Percentiles rank a stretch among this genome's conserved stretches.
Conservation (phyloP, 2,888 invertebrate genomes). For the Epinotia ramella region DNA sequence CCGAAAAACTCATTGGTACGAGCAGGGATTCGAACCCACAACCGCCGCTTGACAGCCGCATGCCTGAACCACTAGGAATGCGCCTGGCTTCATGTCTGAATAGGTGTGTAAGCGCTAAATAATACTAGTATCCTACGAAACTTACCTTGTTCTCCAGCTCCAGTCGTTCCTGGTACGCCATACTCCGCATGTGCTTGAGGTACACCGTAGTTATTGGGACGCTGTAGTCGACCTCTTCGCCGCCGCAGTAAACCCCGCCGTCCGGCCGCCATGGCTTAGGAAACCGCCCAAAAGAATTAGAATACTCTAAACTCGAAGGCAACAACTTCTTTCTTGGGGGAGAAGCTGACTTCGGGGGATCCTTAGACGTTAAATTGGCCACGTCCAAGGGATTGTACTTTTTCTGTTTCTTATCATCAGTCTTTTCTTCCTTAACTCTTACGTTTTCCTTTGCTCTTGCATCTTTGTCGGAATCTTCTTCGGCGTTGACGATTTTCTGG, state of each 20-base stretch:
- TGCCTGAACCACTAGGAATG: no score
- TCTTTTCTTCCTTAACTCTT: conserved; percentile 66
- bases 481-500: conserved; percentile 57
- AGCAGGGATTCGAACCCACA: no score
- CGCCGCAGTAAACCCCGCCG: conserved; percentile 69
- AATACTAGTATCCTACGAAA: conserved; percentile 22
- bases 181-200: conserved; percentile 92
- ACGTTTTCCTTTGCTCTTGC: conserved; percentile 65
- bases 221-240: conserved; percentile 90
- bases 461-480: conserved; percentile 60
- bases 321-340: conserved; percentile 82
- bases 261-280: conserved; percentile 88
- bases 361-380: conserved; percentile 86
- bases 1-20: no score
- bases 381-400: conserved; percentile 87
- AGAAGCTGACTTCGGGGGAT: conserved; percentile 83
- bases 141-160: conserved; percentile 76
- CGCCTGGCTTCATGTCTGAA: no score
- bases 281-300: conserved; percentile 74
- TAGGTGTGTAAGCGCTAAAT: background rate
- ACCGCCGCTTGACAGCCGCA: no score
- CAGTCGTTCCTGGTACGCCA: conserved; percentile 80
- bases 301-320: conserved; percentile 65
- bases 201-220: conserved; percentile 96
- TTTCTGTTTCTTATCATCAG: conserved; percentile 71